Base-by-base conservation (phyloP, 1,140 invertebrate species). In the Hylaeus anthracinus region DNA sequence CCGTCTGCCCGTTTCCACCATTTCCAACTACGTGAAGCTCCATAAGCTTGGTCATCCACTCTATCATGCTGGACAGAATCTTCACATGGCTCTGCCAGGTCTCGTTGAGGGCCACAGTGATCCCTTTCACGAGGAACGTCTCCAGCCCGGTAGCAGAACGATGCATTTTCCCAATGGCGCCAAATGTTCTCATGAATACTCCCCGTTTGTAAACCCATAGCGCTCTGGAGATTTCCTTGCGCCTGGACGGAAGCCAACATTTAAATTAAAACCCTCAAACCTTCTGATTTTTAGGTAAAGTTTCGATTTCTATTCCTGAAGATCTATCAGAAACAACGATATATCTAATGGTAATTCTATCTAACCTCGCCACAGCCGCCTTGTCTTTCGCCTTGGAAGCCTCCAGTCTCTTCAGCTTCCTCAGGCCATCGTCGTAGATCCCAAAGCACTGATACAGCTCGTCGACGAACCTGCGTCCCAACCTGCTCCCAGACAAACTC, bases 131-230 rank as follows among this genome's bases (percentile, higher is more conserved):
- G n/a, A 87, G 12, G 37, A 74, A 74, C 5, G 74, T 80, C 56
- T 86, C 64, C 6, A 72, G 73, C 14, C 61, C 73, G 2, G 72
- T 26, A 0, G 58, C 48, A 0, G 73, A 69, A 14, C 45, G 81
- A 37, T 87, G 84, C n/a, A 87, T 14, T 4, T 73, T 86, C 9
- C 15, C 51, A 5, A 88, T 48, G 1, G 83, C 53, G 0, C 66
- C 55, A 0, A 85, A 67, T 0, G 76, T 77, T 53, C 81, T 51
- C 1, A 8, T 45, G 4, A 79, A 55, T 1, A 84, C 0, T 45
- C 82, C 80, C 4, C 14, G 72, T 55, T 82, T 81, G 58, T 86
- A 90, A 3, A 61, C 9, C 9, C 61, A n/a, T 12, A 90, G 41
- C 9, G 76, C 79, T 43, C 53, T 12, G 8, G 64, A 65, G 6